Evolutionary conservation across 2,113 vertebrate species (phyloP).

Genomic region (Desmodus rotundus): DNA sequence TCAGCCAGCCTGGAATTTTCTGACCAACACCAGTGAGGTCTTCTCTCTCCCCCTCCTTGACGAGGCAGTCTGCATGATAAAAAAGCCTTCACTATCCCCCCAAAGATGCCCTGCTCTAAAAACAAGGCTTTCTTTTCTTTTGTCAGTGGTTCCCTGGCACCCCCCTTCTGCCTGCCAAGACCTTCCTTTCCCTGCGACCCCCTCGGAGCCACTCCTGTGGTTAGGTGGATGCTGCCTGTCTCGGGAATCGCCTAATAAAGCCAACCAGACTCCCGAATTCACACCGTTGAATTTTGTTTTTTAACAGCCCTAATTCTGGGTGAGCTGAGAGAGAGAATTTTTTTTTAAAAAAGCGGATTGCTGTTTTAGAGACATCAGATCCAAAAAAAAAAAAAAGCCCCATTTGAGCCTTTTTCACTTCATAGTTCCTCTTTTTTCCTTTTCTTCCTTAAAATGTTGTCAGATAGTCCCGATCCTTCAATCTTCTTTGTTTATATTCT

Average conservation of each 20-base stretch:
- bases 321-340: background rate
- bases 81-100: background rate
- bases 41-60: background rate
- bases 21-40: background rate
- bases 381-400: background rate
- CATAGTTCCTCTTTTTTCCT: background rate
- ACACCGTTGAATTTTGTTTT: background rate
- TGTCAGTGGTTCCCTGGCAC: too few species aligned
- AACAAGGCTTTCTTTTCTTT: background rate
- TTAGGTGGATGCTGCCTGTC: background rate
- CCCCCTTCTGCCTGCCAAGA: background rate
- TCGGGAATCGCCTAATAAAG: background rate
- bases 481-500: constrained; percentile 43
- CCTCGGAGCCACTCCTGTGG: background rate
- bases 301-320: background rate
- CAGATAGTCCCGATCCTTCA: background rate
- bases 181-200: background rate
- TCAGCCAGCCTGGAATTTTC: background rate
- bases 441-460: constrained; percentile 2
- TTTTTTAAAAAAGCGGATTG: background rate
- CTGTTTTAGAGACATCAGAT: background rate
- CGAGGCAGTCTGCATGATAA: background rate
- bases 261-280: background rate
- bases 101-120: background rate
- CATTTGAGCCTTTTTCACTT: background rate